phyloP scores from a whole-genome alignment of 1,140 invertebrate genomes.

The Drosophila athabasca region DNA sequence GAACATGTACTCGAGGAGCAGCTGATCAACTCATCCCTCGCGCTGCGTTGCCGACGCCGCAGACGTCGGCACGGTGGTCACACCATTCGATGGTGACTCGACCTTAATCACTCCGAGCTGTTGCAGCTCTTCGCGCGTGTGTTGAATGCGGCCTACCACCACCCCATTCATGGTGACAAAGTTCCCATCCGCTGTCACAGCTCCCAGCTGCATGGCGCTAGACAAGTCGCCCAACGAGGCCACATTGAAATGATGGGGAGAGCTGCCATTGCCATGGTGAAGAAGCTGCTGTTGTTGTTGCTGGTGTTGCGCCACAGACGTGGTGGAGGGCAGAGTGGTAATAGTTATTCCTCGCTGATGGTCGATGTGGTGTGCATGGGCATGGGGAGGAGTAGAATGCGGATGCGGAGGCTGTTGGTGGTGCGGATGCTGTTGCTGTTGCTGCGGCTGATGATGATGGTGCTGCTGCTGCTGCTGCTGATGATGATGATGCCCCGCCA shows the following conservation, averaged over 20 bases:
- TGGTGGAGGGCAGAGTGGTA: constrained; percentile 59
- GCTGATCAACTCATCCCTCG: constrained; percentile 76
- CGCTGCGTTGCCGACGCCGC: constrained; percentile 51
- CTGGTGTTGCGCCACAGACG: constrained; percentile 60
- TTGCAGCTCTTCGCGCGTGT: constrained; percentile 73
- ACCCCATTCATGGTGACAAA: constrained; percentile 82
- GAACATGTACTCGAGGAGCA: constrained; percentile 71
- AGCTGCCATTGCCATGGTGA: constrained; percentile 58
- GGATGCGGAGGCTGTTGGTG: constrained; percentile 54
- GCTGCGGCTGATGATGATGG: constrained; percentile 38
- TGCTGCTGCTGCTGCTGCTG: constrained; percentile 50
- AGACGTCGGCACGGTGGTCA: constrained; percentile 29
- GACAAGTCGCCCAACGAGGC: constrained; percentile 72
- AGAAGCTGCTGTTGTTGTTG: constrained; percentile 58
- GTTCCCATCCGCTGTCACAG: constrained; percentile 76
- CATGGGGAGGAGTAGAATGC: constrained; percentile 30
- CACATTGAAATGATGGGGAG: constrained; percentile 76
- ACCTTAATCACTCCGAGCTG: constrained; percentile 79
- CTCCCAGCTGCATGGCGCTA: constrained; percentile 72
- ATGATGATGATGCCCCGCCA: constrained; percentile 64
- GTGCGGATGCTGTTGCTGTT: constrained; percentile 47
- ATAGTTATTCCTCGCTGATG: constrained; percentile 64
- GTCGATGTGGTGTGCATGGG: constrained; percentile 47
- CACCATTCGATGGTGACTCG: constrained; percentile 73
- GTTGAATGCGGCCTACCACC: constrained; percentile 75